These are phyloP conservation scores for Nemotelus pantherinus DNA, from an alignment of 2,888 invertebrate species.

Conservation along the genomic window DNA sequence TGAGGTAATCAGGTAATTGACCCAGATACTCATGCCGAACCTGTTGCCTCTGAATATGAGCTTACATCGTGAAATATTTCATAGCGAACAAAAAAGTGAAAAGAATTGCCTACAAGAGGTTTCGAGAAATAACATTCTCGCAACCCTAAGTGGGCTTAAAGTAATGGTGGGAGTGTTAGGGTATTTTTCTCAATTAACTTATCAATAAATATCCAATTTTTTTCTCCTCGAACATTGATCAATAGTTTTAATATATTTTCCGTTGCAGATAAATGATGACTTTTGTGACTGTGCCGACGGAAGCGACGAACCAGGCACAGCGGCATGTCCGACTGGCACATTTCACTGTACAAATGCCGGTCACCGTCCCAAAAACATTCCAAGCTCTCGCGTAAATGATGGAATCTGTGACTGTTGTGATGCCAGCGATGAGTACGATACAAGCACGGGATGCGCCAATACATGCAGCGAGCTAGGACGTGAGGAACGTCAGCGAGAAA, in stretches of 20 bases:
- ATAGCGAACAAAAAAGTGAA: no score
- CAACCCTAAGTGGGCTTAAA: no score
- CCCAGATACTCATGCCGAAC: no score
- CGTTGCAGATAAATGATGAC: slow-evolving; percentile 77
- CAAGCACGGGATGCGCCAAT: slow-evolving; percentile 73
- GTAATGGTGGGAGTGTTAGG: no score
- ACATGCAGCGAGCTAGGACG: slow-evolving; percentile 83
- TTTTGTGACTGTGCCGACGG: slow-evolving; percentile 94
- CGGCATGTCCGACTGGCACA: slow-evolving; percentile 89
- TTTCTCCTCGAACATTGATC: neutral
- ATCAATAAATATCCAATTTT: no score
- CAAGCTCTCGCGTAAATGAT: slow-evolving; percentile 91
- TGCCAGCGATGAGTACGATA: slow-evolving; percentile 84
- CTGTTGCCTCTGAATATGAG: no score
- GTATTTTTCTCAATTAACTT: no score
- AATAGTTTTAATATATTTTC: slow-evolving; percentile 44
- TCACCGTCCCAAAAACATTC: slow-evolving; percentile 77
- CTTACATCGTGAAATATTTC: no score
- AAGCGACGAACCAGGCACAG: slow-evolving; percentile 90
- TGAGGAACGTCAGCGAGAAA: slow-evolving; percentile 78
- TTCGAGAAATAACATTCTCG: no score
- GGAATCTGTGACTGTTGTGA: slow-evolving; percentile 96
- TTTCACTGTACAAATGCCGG: slow-evolving; percentile 94
- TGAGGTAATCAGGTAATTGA: no score
- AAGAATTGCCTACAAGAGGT: no score